A percentile compares a stretch with the other conserved stretches of the same genome.
Evolutionary conservation across 1,140 invertebrate genomes (phyloP).

Genomic region (Tetragnatha versicolor): DNA sequence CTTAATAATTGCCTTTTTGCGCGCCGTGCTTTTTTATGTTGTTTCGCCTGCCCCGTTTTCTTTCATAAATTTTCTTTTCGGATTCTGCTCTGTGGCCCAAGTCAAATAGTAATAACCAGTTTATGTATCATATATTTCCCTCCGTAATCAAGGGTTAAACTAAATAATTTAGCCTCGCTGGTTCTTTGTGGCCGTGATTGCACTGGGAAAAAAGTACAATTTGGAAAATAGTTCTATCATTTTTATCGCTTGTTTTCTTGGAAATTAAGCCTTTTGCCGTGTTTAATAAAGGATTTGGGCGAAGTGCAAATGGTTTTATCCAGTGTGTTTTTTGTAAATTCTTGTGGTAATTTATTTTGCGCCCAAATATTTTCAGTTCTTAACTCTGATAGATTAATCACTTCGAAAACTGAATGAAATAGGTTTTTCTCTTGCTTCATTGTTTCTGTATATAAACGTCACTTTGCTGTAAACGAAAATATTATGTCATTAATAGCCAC

Average conservation of each 20-base stretch:
- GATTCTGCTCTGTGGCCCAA: not conserved
- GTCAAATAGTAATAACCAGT: slow-evolving; percentile 31
- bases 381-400: too few relatives aligned
- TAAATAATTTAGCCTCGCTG: slow-evolving; percentile 22
- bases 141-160: slow-evolving; percentile 4
- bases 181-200: not conserved
- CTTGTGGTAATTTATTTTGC: slow-evolving; percentile 1
- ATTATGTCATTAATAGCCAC: too few relatives aligned
- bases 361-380: not conserved
- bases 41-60: not conserved
- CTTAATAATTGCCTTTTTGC: slow-evolving; percentile 46
- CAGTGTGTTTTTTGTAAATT: too few relatives aligned
- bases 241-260: slow-evolving; percentile 1
- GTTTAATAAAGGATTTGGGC: slow-evolving; percentile 20
- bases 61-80: not conserved
- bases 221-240: slow-evolving; percentile 22
- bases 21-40: not conserved
- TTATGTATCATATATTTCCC: slow-evolving; percentile 26
- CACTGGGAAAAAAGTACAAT: slow-evolving; percentile 6
- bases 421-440: too few relatives aligned
- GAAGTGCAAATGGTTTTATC: slow-evolving; percentile 11
- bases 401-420: too few relatives aligned
- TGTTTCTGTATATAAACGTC: too few relatives aligned
- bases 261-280: slow-evolving; percentile 22
- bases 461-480: too few relatives aligned